A percentile compares a stretch with the other conserved stretches of the same genome.
These are phyloP conservation scores for Gallinago jamesoni DNA, from an alignment of 2,113 vertebrate genomes.

Conservation along the genomic window DNA sequence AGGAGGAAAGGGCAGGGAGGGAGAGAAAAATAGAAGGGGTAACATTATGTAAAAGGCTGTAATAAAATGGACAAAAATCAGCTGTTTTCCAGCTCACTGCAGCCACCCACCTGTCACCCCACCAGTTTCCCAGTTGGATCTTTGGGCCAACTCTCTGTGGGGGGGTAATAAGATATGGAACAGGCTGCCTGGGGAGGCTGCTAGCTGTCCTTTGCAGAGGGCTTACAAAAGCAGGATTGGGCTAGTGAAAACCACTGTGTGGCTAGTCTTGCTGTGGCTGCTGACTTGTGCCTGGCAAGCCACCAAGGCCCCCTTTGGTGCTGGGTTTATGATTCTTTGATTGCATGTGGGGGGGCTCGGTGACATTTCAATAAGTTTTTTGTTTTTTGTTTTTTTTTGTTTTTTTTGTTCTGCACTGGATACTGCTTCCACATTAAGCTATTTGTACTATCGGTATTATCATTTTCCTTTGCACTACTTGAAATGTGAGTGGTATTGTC, in stretches of 20 bases:
- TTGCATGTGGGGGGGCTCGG: rapidly evolving
- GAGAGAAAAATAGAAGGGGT: background rate
- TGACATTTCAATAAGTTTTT: too few species aligned
- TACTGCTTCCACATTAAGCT: background rate
- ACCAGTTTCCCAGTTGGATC: background rate
- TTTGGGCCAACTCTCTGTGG: background rate
- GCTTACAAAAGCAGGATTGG: background rate
- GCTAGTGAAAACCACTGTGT: background rate
- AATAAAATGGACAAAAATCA: background rate
- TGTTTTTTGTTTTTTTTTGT: too few species aligned
- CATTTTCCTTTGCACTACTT: background rate
- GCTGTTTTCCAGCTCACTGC: background rate
- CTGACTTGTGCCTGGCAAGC: rapidly evolving
- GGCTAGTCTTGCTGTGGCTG: background rate
- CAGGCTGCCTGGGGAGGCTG: background rate
- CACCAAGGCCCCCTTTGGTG: rapidly evolving
- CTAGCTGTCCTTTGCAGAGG: background rate
- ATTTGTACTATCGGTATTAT: background rate
- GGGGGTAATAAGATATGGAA: background rate
- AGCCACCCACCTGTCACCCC: background rate
- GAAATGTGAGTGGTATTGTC: background rate
- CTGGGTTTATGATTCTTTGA: background rate
- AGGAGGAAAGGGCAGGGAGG: background rate
- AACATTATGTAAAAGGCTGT: background rate
- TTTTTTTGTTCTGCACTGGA: background rate